Base-by-base conservation (phyloP, 2,797 vertebrate genomes). In the Siniperca scherzeri region DNA sequence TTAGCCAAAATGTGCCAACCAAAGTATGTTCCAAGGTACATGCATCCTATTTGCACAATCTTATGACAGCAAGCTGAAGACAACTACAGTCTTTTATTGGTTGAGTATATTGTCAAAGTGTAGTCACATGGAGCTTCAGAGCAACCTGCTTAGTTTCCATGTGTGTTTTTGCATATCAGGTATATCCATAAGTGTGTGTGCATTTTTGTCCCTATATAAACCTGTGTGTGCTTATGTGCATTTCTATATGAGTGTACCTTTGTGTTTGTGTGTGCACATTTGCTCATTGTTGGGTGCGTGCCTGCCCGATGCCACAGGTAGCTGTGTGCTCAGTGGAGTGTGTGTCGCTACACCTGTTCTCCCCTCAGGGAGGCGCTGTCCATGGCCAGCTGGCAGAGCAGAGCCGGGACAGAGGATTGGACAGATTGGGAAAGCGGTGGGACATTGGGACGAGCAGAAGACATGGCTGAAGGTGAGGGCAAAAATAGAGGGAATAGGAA, bases 361-460 rank as follows among this genome's bases (percentile, higher is more conserved):
- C 91, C 86, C 92, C 90, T 93, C 91, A 7, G 94, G 95, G 93
- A 91, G 91, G 92, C 90, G 81, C 92, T 91, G 87, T 85, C 77
- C 30, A 0, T 9, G 78, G 93, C 95, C 95, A 95, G 93, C 92
- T 95, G 94, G 94, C 94, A 93, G 61, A 78, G 73, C 59, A 13
- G 72, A 76, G 72, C 77, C 6, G 57, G 91, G 90, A 89, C 91
- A 86, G 87, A 84, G 90, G 77, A 88, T 64, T 30, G 93, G 93
- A 95, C 95, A 95, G 95, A 95, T 95, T 94, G 95, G 90, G 50
- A 74, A 84, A 91, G 83, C 94, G 77, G 92, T 87, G 86, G 94
- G 95, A 93, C 73, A 74, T 78, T 85, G 74, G 91, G 88, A 88
- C 60, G 48, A 90, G 81, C 78, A 89, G 80, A 89, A 92, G 87